Conservation (phyloP, 2,888 invertebrate genomes). For the Phortica magna region DNA sequence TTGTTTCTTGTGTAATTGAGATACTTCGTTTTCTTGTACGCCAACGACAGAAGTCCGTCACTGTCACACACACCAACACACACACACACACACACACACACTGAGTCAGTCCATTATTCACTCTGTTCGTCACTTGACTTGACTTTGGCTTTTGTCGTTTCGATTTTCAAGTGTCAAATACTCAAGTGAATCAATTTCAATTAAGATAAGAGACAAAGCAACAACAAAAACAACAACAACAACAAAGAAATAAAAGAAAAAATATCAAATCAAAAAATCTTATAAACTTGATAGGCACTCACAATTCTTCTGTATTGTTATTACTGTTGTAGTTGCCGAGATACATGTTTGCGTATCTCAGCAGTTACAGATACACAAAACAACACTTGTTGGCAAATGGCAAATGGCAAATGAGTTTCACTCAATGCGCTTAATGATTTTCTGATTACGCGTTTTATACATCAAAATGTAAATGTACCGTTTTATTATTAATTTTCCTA, state of each 20-base stretch:
- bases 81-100: background rate
- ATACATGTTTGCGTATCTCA: background rate
- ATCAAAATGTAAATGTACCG: conserved; percentile 1
- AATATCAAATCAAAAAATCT: background rate
- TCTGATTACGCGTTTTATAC: conserved; percentile 8
- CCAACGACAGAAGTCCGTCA: conserved; percentile 18
- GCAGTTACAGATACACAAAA: background rate
- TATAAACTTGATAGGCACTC: conserved; percentile 10
- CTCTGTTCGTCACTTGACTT: background rate
- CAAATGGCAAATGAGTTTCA: background rate
- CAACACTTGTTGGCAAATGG: background rate
- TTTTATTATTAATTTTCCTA: background rate
- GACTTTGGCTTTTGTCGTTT: conserved; percentile 13
- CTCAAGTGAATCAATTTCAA: conserved; percentile 64
- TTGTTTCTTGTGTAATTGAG: background rate
- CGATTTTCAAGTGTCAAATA: conserved; percentile 35
- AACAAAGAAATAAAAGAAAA: conserved; percentile 7
- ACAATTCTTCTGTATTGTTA: background rate
- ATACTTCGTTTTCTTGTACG: background rate
- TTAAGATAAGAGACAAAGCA: conserved; percentile 60
- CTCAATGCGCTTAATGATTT: background rate
- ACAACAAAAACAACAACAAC: conserved; percentile 2
- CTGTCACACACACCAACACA: conserved; percentile 24
- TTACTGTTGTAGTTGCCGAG: conserved; percentile 43
- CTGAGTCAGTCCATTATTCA: background rate